phyloP scores from a whole-genome alignment of 2,797 vertebrate species.

The Holocentrus rufus region DNA sequence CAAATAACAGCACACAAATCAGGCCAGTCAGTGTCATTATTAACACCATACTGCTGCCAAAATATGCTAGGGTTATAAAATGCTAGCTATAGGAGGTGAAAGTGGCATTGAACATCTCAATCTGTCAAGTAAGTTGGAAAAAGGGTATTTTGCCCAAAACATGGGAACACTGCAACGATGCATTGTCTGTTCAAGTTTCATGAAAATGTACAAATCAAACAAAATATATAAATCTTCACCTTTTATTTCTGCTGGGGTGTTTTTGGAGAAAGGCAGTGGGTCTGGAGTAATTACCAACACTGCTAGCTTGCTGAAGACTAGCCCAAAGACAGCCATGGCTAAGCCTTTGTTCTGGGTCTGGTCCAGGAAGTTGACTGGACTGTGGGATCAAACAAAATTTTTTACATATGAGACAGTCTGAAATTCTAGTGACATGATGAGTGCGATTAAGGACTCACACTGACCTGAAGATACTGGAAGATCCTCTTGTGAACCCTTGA shows the following conservation, averaged over 20 bases:
- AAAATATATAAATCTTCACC: conserved; percentile 72
- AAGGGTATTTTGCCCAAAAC: too few relatives aligned
- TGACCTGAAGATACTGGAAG: conserved; percentile 89
- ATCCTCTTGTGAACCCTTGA: conserved; percentile 72
- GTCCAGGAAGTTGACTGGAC: conserved; percentile 89
- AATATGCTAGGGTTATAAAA: too few relatives aligned
- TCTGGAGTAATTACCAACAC: conserved; percentile 82
- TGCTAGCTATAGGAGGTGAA: too few relatives aligned
- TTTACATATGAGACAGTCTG: not conserved
- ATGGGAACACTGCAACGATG: too few relatives aligned
- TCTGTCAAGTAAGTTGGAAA: too few relatives aligned
- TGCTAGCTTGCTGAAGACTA: conserved; percentile 89
- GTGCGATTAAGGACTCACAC: not conserved
- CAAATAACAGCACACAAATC: too few relatives aligned
- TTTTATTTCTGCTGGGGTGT: conserved; percentile 71
- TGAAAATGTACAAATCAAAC: not conserved
- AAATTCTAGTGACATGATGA: too few relatives aligned
- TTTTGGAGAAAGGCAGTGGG: conserved; percentile 85
- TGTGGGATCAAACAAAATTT: conserved; percentile 58
- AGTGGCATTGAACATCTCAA: too few relatives aligned
- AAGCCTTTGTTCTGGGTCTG: conserved; percentile 83
- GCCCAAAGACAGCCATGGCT: conserved; percentile 84
- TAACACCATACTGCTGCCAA: too few relatives aligned
- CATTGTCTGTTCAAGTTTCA: not conserved
- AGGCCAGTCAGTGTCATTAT: too few relatives aligned